Percentiles rank a stretch among this genome's conserved stretches.
These are phyloP conservation scores for Penaeus vannamei DNA, from an alignment of 1,140 invertebrate species.

Conservation along the genomic window DNA sequence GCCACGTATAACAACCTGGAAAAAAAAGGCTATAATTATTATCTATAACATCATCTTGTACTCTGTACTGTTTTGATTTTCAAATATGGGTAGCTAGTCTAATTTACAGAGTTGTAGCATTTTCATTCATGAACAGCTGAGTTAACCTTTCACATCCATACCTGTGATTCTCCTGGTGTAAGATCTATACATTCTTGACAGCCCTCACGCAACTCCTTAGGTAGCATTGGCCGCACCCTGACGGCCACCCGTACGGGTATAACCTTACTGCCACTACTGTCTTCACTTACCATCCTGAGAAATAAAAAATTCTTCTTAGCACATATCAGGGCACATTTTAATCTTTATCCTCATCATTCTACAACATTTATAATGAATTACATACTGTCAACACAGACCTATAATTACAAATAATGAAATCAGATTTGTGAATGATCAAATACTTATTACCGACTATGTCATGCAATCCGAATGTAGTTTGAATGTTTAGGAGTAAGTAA, in stretches of 20 bases:
- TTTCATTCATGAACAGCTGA: not conserved
- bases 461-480: no score
- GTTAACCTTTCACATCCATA: conserved; percentile 70
- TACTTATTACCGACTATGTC: no score
- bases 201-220: conserved; percentile 80
- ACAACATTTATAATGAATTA: not conserved
- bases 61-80: not conserved
- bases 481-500: not conserved
- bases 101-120: not conserved
- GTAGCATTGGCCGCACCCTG: conserved; percentile 84
- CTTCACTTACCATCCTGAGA: conserved; percentile 43
- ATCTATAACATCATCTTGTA: not conserved
- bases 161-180: conserved; percentile 78
- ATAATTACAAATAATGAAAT: no score
- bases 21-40: not conserved
- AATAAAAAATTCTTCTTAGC: not conserved
- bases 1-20: conserved; percentile 77
- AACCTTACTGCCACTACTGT: conserved; percentile 34
- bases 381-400: no score
- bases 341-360: not conserved
- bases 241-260: conserved; percentile 80
- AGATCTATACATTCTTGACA: conserved; percentile 80
- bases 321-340: not conserved
- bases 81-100: not conserved
- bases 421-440: no score